Conservation (phyloP, 35 echinoderm and acorn worm genomes). For the Eucidaris tribuloides region DNA sequence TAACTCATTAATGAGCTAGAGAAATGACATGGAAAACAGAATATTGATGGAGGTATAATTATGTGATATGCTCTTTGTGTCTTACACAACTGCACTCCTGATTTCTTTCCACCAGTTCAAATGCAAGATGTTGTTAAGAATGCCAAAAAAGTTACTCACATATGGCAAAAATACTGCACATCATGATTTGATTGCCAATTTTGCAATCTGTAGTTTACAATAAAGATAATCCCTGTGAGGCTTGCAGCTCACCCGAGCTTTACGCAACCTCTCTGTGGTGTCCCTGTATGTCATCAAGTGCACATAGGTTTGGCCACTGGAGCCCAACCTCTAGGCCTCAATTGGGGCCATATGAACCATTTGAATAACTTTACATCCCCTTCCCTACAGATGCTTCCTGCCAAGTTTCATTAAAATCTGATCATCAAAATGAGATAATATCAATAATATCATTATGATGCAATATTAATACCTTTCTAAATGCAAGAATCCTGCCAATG, state of each 20-base stretch:
- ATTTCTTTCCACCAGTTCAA: neutral
- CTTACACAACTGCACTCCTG: neutral
- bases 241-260: no score
- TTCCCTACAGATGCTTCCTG: no score
- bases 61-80: neutral
- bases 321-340: neutral
- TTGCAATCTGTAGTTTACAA: no score
- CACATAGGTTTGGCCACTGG: neutral
- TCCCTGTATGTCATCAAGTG: no score
- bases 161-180: neutral
- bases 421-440: no score
- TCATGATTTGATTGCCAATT: no score
- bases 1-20: conserved; percentile 73
- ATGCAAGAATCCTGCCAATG: conserved; percentile 66
- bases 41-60: neutral
- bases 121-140: neutral
- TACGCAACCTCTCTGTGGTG: no score
- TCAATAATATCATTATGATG: neutral
- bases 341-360: neutral
- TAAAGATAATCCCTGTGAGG: no score
- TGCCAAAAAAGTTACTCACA: neutral
- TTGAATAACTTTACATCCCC: neutral
- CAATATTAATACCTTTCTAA: conserved; percentile 68
- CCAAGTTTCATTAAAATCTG: no score
- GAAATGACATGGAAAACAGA: neutral